A percentile compares a stretch with the other conserved stretches of the same genome.
These are phyloP conservation scores for Manis pentadactyla DNA, from an alignment of 2,797 vertebrate genomes.

Conservation along the genomic window DNA sequence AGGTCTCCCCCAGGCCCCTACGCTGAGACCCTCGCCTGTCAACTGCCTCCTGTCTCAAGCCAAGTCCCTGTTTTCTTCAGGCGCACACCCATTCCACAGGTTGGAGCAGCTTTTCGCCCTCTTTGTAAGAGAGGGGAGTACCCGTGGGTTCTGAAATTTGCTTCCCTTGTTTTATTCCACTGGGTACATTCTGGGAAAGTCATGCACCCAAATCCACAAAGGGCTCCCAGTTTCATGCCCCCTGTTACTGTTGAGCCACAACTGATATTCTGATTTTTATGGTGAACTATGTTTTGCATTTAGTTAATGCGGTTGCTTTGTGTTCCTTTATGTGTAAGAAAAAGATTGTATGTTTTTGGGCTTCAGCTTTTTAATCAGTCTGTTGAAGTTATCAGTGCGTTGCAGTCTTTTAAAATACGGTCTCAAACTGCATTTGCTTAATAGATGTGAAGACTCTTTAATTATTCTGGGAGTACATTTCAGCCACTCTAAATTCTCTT, in stretches of 20 bases:
- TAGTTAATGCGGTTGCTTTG: slow-evolving; percentile 36
- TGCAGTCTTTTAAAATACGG: slow-evolving; percentile 10
- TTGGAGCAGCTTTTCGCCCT: neutral
- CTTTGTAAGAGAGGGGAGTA: neutral
- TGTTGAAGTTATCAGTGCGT: neutral
- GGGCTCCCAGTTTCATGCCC: neutral
- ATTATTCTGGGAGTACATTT: neutral
- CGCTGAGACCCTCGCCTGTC: neutral
- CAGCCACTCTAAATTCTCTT: neutral
- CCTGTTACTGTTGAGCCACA: neutral
- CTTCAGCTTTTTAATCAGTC: slow-evolving; percentile 11
- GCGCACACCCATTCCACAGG: no score
- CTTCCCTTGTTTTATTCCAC: neutral
- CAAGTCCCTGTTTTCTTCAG: neutral
- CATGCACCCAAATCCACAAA: neutral
- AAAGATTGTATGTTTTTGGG: neutral
- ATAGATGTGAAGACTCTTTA: neutral
- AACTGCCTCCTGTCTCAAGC: neutral
- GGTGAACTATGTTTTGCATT: neutral
- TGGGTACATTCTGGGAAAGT: neutral
- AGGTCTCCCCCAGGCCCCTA: neutral
- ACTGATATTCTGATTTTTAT: neutral
- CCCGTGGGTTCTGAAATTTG: neutral
- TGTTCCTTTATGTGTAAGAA: neutral
- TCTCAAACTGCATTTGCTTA: neutral